Conservation (phyloP, 2,797 vertebrate genomes). For the Hippoglossus hippoglossus region DNA sequence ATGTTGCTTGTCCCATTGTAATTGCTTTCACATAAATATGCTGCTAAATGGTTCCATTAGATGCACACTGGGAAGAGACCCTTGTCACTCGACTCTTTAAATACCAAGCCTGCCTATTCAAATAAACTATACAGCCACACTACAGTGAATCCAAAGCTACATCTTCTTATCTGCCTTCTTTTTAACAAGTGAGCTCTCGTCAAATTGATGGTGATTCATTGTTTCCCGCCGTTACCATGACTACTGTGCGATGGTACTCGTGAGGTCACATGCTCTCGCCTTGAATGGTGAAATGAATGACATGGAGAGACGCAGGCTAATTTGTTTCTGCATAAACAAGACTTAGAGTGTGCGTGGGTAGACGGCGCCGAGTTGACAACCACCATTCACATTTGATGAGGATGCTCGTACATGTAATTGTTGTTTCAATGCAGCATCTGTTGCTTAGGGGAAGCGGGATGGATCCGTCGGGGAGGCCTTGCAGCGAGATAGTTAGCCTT, state of each 20-base stretch:
- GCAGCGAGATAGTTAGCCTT: slow-evolving; percentile 62
- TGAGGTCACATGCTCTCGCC: slow-evolving; percentile 27
- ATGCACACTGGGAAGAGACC: slow-evolving; percentile 20
- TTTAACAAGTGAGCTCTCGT: slow-evolving; percentile 23
- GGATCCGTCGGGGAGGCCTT: slow-evolving; percentile 28
- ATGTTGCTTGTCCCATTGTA: slow-evolving; percentile 51
- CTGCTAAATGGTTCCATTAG: slow-evolving; percentile 34
- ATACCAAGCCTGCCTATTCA: slow-evolving; percentile 19
- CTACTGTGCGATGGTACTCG: slow-evolving; percentile 11
- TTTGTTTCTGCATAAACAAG: slow-evolving; percentile 63
- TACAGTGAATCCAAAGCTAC: background rate
- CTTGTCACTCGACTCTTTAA: slow-evolving; percentile 20
- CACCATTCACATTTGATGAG: slow-evolving; percentile 72
- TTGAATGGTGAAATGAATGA: slow-evolving; percentile 38
- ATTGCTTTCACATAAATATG: slow-evolving; percentile 46
- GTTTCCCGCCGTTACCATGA: slow-evolving; percentile 28
- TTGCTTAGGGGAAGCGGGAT: slow-evolving; percentile 46
- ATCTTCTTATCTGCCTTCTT: slow-evolving; percentile 5
- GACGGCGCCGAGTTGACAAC: slow-evolving; percentile 56
- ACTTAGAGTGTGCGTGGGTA: slow-evolving; percentile 55
- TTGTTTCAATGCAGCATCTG: slow-evolving; percentile 76
- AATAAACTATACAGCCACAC: background rate
- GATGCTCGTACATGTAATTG: slow-evolving; percentile 70
- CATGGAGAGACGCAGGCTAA: slow-evolving; percentile 40
- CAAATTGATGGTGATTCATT: slow-evolving; percentile 13